Evolutionary conservation across 2,888 invertebrate species (phyloP), one percentile per base, ranked within the genome.

Genomic region (Parascotia fuliginaria): DNA sequence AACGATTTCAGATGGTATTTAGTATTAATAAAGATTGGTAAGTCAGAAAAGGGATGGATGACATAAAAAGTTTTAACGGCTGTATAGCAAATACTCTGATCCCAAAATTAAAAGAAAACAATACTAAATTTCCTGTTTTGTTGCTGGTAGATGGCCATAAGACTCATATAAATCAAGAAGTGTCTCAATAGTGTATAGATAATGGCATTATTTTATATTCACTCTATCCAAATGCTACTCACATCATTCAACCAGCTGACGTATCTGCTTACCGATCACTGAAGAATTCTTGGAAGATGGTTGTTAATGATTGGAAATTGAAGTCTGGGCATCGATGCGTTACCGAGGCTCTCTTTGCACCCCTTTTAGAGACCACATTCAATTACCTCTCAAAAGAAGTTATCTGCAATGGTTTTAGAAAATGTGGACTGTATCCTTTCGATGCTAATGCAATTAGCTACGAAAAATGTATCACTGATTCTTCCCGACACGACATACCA

Each of bases 231-330:
- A 71, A 71, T 46, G 61, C 60, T 1, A 75, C 67, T 2, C 69
- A 70, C 15, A 63, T 71, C n/a, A 32, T 68, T 4, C 70, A 70
- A 33, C 70, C 70, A 37, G 72, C 67, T 24, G 66, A 67, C 22
- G 70, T 73, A 3, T 56, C 70, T 11, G 59, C 66, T 0, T 70
- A 65, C 39, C 47, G 24, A 5, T 65, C 67, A 3, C 9, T 72
- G 11, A 68, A 66, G 31, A 2, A 36, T n/a, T 3, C 44, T 1
- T 68, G 65, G 65, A 62, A 59, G 13, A 44, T n/a, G n/a, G n/a
- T n/a, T n/a, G n/a, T n/a, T n/a, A n/a, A n/a, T n/a, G n/a, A n/a
- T n/a, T n/a, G n/a, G n/a, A n/a, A n/a, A n/a, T n/a, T n/a, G n/a
- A n/a, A n/a, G n/a, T n/a, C n/a, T n/a, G n/a, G n/a, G n/a, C n/a